Evolutionary conservation across 2,888 invertebrate genomes (phyloP).

Genomic region (Deilephila porcellus): DNA sequence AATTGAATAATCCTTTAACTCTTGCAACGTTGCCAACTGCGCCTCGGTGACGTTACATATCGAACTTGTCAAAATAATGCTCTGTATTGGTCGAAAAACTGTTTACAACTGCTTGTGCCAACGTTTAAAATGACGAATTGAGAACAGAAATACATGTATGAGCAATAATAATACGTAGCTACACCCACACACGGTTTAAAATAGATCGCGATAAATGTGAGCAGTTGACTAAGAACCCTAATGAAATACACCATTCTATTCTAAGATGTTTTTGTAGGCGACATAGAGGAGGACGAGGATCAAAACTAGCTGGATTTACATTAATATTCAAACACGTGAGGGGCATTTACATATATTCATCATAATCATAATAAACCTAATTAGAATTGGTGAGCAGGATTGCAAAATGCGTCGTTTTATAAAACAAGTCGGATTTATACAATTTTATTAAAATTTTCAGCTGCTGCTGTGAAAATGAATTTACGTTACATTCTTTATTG

Average conservation of each 20-base stretch:
- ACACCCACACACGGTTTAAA: constrained; percentile 63
- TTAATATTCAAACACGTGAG: constrained; percentile 42
- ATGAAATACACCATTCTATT: constrained; percentile 25
- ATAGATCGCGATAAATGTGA: constrained; percentile 50
- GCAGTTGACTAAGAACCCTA: constrained; percentile 27
- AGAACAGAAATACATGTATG: constrained; percentile 56
- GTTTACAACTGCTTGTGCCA: constrained; percentile 58
- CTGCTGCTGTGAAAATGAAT: too few relatives aligned
- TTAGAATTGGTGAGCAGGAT: constrained; percentile 46
- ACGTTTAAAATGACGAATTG: constrained; percentile 63
- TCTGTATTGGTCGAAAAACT: constrained; percentile 43
- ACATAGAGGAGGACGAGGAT: constrained; percentile 38
- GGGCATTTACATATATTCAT: constrained; percentile 32
- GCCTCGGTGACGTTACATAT: constrained; percentile 39
- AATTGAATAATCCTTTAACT: constrained; percentile 20
- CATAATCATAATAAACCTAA: constrained; percentile 45
- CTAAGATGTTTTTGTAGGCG: constrained; percentile 32
- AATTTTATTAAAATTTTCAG: neutral
- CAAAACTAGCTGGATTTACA: constrained; percentile 44
- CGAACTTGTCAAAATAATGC: constrained; percentile 43
- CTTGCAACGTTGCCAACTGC: constrained; percentile 48
- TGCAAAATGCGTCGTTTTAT: constrained; percentile 15
- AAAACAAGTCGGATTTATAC: neutral
- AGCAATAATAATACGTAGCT: constrained; percentile 58
- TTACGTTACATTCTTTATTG: too few relatives aligned